Base-by-base conservation (phyloP, 2,888 invertebrate species). In the Petrolisthes cinctipes region DNA sequence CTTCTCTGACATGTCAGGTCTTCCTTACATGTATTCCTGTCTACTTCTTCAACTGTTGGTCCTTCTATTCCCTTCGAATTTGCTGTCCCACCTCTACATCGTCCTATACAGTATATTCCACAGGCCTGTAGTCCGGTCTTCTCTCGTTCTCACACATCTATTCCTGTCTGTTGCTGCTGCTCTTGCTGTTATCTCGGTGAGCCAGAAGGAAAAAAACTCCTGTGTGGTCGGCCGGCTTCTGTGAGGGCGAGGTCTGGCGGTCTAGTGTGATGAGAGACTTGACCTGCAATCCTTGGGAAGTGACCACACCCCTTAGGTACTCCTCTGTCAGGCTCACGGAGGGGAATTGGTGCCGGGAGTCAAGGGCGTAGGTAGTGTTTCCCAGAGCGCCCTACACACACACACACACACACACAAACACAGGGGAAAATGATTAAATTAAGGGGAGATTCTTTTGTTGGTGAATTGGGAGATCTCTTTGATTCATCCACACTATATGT, bases 171-270 rank as follows among this genome's bases (percentile, higher is more conserved):
- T 37, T 37, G 0, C 2, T 37, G 37, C 37, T 37, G 37, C 37
- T 37, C 61, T 14, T 61, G 4, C 17, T 4, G 66, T 17, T 17
- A 61, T 20, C 7, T 20, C 20, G 14, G 71, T 17, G 56, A 57
- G 84, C 84, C 68, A 84, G 4, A 5, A 84, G 20, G 66, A 88
- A 88, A 51, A 84, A 88, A 0, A 88, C 83, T 1, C 79, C 89
- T n/a, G 54, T 54, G 11, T 89, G 83, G 17, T 89, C 85, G 4
- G 83, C 83, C 20, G 83, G 83, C 37, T 86, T 83, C 5, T 76
- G 57, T 5, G 51, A 11, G 6, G 17, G 14, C 6, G 23, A 54
- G 0, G 82, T 85, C 68, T 61, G 80, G 51, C 87, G 79, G 4
- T 54, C 57, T n/a, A 84, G 83, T 6, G 84, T 83, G 51, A 17